phyloP scores from a whole-genome alignment of 2,888 invertebrate genomes.

The Deilephila elpenor region DNA sequence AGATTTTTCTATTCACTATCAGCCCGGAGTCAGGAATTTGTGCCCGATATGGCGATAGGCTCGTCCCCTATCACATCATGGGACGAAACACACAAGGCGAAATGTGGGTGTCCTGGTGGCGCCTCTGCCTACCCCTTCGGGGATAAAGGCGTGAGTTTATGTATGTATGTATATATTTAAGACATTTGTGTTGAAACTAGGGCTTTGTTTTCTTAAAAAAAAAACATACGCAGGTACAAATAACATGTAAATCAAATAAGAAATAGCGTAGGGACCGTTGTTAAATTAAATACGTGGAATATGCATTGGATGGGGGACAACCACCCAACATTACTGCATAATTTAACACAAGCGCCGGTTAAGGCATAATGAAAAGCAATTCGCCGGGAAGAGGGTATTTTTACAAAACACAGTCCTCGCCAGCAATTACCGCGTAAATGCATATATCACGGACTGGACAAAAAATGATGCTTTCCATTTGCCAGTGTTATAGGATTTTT shows the following conservation, averaged over 20 bases:
- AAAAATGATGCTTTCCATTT: constrained; percentile 52
- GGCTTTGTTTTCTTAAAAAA: neutral
- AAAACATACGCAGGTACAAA: neutral
- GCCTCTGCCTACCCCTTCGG: too few relatives aligned
- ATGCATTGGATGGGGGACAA: constrained; percentile 29
- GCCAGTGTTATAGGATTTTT: constrained; percentile 1
- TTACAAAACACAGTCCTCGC: constrained; percentile 60
- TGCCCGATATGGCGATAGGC: too few relatives aligned
- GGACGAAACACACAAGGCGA: too few relatives aligned
- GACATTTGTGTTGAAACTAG: too few relatives aligned
- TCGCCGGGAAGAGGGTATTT: constrained; percentile 56
- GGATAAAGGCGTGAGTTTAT: too few relatives aligned
- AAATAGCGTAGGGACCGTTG: neutral
- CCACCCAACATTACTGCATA: constrained; percentile 33
- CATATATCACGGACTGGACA: constrained; percentile 70
- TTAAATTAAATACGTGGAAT: constrained; percentile 24
- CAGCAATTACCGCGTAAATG: constrained; percentile 66
- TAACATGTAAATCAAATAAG: neutral
- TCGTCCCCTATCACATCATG: too few relatives aligned
- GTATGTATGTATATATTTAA: too few relatives aligned
- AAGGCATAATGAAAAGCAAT: constrained; percentile 46
- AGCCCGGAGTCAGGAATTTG: too few relatives aligned
- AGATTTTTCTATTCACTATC: too few relatives aligned
- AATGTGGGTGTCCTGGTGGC: too few relatives aligned
- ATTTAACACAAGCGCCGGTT: constrained; percentile 46